Evolutionary conservation across 1,140 invertebrate species (phyloP).

Genomic region (Zaprionus tsacasi): DNA sequence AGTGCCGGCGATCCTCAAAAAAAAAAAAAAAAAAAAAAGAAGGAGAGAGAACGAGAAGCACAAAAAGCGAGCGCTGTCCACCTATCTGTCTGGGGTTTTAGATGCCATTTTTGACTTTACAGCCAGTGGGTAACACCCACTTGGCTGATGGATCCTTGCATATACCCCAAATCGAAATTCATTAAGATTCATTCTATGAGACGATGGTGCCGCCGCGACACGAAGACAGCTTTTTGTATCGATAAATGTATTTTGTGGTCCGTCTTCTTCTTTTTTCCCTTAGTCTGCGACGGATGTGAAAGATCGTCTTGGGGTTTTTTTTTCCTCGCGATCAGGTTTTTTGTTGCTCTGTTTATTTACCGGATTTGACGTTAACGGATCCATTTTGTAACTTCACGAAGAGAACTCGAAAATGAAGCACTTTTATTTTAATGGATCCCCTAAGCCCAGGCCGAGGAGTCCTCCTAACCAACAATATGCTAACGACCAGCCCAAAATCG

Average conservation of each 20-base stretch:
- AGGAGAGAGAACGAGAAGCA: slow-evolving; percentile 9
- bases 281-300: slow-evolving; percentile 62
- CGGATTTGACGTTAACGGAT: slow-evolving; percentile 64
- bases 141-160: slow-evolving; percentile 53
- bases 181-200: slow-evolving; percentile 79
- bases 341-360: slow-evolving; percentile 22
- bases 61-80: slow-evolving; percentile 59
- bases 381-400: slow-evolving; percentile 68
- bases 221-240: slow-evolving; percentile 44
- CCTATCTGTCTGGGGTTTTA: slow-evolving; percentile 74
- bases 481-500: slow-evolving; percentile 12
- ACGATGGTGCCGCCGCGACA: slow-evolving; percentile 24
- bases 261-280: not conserved
- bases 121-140: slow-evolving; percentile 78
- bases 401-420: slow-evolving; percentile 71
- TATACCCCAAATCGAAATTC: slow-evolving; percentile 71
- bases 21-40: slow-evolving; percentile 33
- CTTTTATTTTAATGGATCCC: slow-evolving; percentile 73
- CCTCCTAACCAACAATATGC: slow-evolving; percentile 29
- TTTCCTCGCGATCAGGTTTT: not conserved
- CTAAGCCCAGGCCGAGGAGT: slow-evolving; percentile 36
- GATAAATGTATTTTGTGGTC: slow-evolving; percentile 36
- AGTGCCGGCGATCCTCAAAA: slow-evolving; percentile 25
- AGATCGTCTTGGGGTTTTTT: slow-evolving; percentile 18
- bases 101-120: slow-evolving; percentile 81